These are phyloP conservation scores for Mesitornis unicolor DNA, from an alignment of 2,113 vertebrate species.

Conservation along the genomic window DNA sequence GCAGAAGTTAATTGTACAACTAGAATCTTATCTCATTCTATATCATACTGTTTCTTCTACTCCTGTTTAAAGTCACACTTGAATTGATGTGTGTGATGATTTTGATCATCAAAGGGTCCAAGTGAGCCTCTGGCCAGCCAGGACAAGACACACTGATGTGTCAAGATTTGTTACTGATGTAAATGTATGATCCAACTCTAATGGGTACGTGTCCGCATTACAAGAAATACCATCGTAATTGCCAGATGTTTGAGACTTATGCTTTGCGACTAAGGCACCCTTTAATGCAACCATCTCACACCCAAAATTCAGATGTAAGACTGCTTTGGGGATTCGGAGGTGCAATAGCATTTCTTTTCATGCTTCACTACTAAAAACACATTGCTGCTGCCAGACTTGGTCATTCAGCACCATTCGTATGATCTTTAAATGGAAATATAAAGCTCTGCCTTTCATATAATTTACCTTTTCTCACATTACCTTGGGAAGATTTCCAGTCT, in stretches of 20 bases:
- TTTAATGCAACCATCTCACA: background rate
- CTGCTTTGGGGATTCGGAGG: background rate
- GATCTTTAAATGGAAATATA: background rate
- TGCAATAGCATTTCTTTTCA: background rate
- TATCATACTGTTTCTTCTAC: background rate
- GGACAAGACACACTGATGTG: background rate
- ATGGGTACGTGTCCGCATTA: background rate
- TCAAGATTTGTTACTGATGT: background rate
- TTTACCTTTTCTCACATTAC: background rate
- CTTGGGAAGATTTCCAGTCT: background rate
- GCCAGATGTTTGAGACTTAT: background rate
- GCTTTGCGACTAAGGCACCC: background rate
- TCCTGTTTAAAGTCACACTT: background rate
- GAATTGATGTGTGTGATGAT: rapidly evolving
- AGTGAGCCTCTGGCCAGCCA: background rate
- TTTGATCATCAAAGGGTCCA: background rate
- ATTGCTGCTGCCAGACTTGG: rapidly evolving
- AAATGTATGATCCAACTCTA: background rate
- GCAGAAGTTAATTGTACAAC: background rate
- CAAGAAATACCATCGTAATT: background rate
- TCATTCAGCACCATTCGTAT: background rate
- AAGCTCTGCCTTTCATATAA: background rate
- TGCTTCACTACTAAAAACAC: background rate
- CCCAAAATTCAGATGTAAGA: background rate
- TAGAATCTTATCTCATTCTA: background rate